Conservation (phyloP, 23 tunicate genomes). For the Aplidium turbinatum region DNA sequence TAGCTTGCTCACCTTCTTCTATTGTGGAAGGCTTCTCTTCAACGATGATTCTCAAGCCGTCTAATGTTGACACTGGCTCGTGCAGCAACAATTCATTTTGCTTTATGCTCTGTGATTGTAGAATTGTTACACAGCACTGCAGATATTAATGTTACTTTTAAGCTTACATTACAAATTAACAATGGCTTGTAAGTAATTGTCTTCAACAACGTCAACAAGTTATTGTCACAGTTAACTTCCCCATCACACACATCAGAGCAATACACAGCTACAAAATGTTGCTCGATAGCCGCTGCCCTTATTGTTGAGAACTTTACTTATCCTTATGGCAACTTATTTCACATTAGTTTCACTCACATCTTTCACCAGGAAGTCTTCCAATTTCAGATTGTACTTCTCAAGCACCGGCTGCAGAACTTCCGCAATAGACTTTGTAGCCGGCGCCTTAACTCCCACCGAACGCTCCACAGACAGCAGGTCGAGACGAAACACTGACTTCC, state of each 20-base stretch:
- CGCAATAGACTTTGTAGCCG: conserved; percentile 52
- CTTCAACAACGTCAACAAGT: too few species aligned
- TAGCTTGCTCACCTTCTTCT: too few species aligned
- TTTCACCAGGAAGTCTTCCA: not conserved
- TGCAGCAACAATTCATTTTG: conserved; percentile 29
- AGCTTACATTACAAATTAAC: too few species aligned
- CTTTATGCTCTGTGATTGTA: too few species aligned
- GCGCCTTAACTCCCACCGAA: conserved; percentile 80
- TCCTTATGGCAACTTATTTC: conserved; percentile 3
- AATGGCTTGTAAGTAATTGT: too few species aligned
- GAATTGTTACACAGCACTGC: not conserved
- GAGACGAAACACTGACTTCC: conserved; percentile 67
- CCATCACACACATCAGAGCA: too few species aligned
- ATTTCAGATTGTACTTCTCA: conserved; percentile 57
- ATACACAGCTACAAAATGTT: too few species aligned
- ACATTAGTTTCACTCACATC: not conserved
- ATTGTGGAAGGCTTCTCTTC: conserved; percentile 29
- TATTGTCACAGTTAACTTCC: too few species aligned
- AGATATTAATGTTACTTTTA: not conserved
- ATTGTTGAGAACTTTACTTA: conserved; percentile 2
- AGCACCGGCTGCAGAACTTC: conserved; percentile 64
- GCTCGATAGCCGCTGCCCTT: not conserved
- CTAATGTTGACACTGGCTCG: conserved; percentile 70
- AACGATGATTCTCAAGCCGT: conserved; percentile 52
- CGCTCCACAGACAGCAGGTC: conserved; percentile 65